Conservation (phyloP, 2,888 invertebrate genomes). For the Lepidocyrtinus sp. region DNA sequence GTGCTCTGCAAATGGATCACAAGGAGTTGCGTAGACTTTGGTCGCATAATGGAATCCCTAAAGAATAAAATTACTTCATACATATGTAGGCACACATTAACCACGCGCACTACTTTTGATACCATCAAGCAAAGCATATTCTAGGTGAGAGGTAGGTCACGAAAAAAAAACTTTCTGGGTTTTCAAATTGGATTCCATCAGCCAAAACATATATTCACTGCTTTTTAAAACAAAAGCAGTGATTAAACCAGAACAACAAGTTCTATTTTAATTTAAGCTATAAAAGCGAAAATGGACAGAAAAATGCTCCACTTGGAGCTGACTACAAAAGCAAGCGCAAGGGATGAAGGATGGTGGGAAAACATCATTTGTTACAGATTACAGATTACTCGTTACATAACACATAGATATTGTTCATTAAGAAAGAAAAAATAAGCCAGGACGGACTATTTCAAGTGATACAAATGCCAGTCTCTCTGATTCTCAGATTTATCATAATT, state of each 20-base stretch:
- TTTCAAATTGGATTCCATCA: too few species aligned
- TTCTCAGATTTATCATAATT: conserved; percentile 33
- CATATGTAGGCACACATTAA: too few species aligned
- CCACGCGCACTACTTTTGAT: too few species aligned
- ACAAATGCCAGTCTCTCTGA: not conserved
- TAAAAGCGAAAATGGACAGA: not conserved
- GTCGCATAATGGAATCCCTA: conserved; percentile 67
- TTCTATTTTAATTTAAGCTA: too few species aligned
- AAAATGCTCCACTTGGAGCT: not conserved
- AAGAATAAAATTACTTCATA: conserved; percentile 7
- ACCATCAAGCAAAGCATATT: too few species aligned
- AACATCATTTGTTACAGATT: conserved; percentile 17
- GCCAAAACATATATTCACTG: too few species aligned
- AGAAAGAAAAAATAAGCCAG: not conserved
- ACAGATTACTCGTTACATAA: not conserved
- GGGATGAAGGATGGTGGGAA: not conserved
- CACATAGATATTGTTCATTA: not conserved
- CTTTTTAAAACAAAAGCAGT: too few species aligned
- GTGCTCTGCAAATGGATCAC: conserved; percentile 48
- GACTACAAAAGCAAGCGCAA: not conserved
- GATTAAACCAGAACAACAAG: too few species aligned
- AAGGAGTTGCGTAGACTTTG: conserved; percentile 54
- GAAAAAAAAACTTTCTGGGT: too few species aligned
- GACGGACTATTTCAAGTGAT: not conserved
- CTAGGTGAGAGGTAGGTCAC: too few species aligned